Conservation (phyloP, 1,140 invertebrate genomes). For the Diploscapter pachys region DNA sequence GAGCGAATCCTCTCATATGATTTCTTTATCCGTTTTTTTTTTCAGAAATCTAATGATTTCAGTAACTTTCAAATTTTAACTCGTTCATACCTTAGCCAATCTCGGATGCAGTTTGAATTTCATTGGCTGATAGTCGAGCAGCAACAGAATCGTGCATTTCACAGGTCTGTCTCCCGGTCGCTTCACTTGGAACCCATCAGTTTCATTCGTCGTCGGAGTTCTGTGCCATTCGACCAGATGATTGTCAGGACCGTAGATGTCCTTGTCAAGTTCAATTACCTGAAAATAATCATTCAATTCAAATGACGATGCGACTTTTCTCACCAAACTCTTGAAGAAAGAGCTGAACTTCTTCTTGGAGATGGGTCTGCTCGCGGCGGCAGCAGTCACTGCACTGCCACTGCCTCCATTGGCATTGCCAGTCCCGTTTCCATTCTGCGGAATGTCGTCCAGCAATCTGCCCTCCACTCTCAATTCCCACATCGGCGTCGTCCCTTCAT, state of each 20-base stretch:
- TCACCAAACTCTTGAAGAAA: slow-evolving; percentile 88
- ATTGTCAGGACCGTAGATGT: slow-evolving; percentile 98
- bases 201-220: slow-evolving; percentile 94
- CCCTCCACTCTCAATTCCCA: slow-evolving; percentile 98
- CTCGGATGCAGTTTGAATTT: slow-evolving; percentile 96
- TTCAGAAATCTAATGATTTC: too few relatives aligned
- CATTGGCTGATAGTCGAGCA: slow-evolving; percentile 95
- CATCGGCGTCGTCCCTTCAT: slow-evolving; percentile 79
- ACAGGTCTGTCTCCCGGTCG: slow-evolving; percentile 97
- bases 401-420: too few relatives aligned
- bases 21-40: too few relatives aligned
- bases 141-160: slow-evolving; percentile 89
- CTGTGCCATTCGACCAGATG: slow-evolving; percentile 78
- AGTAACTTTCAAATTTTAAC: too few relatives aligned
- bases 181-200: slow-evolving; percentile 99
- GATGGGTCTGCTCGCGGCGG: background rate
- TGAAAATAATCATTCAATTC: background rate
- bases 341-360: slow-evolving; percentile 95
- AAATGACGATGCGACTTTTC: background rate
- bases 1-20: too few relatives aligned
- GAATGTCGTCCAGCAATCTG: slow-evolving; percentile 79
- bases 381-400: background rate
- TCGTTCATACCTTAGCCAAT: slow-evolving; percentile 69
- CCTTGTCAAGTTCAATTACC: slow-evolving; percentile 97
- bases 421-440: slow-evolving; percentile 5